These are phyloP conservation scores for Tinea trinotella DNA, from an alignment of 2,888 invertebrate species.

Conservation along the genomic window DNA sequence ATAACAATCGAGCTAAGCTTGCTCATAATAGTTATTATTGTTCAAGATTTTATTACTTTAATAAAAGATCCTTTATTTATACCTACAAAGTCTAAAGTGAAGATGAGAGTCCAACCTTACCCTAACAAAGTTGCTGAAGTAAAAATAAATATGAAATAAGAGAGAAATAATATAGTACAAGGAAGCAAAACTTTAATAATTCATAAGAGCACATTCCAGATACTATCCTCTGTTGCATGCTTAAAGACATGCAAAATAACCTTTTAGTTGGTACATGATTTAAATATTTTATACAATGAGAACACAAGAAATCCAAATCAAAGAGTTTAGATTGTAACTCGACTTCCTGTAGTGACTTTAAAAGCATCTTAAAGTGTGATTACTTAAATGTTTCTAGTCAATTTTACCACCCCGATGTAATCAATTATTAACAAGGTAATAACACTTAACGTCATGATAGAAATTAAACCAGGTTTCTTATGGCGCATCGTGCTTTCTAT, in stretches of 20 bases:
- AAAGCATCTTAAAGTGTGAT: neutral
- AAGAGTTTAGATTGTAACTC: conserved; percentile 1
- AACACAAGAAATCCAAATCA: conserved; percentile 4
- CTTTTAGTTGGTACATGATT: conserved; percentile 23
- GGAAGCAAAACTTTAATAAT: conserved; percentile 26
- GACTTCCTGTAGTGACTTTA: neutral
- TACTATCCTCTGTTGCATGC: conserved; percentile 24
- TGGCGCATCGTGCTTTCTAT: conserved; percentile 25
- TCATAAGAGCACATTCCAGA: conserved; percentile 27
- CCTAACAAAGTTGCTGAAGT: neutral
- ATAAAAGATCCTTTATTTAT: neutral
- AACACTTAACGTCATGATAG: conserved; percentile 38
- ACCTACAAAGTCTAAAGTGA: neutral
- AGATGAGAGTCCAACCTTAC: too few species aligned
- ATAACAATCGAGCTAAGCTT: neutral
- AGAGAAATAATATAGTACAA: neutral
- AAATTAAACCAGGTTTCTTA: conserved; percentile 47
- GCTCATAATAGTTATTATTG: neutral
- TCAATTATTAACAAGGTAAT: conserved; percentile 45
- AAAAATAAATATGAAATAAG: neutral
- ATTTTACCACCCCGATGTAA: conserved; percentile 30
- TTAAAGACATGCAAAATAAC: conserved; percentile 26
- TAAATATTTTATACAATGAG: conserved; percentile 21
- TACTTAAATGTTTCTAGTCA: neutral
- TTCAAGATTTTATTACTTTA: neutral